A percentile compares a stretch with the other conserved stretches of the same genome.
Conservation (phyloP, 1,140 invertebrate genomes). For the Lepidurus apus region DNA sequence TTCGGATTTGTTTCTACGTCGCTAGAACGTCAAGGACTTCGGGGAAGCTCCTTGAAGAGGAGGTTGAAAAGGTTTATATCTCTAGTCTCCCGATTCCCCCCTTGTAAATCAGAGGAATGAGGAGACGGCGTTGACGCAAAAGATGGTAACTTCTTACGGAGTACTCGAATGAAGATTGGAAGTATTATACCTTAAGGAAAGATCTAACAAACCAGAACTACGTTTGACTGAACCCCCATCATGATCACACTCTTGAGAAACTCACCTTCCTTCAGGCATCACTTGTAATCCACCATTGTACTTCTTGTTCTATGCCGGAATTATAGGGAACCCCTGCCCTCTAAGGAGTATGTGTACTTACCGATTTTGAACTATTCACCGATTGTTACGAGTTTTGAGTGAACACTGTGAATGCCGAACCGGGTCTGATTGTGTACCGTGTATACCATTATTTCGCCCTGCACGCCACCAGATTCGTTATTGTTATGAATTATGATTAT, state of each 20-base stretch:
- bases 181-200: background rate
- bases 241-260: background rate
- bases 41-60: background rate
- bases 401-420: background rate
- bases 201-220: background rate
- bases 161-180: background rate
- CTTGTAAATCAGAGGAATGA: too few relatives aligned
- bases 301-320: background rate
- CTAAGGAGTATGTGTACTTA: background rate
- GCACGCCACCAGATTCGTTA: background rate
- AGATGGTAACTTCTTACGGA: background rate
- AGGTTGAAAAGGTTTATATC: background rate
- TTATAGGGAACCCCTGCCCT: background rate
- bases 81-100: background rate
- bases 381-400: background rate
- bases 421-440: background rate
- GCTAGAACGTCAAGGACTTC: background rate
- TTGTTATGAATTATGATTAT: background rate
- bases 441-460: background rate
- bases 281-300: background rate
- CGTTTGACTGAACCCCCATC: constrained; percentile 4
- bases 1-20: background rate
- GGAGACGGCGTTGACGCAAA: background rate
- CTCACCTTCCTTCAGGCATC: background rate
- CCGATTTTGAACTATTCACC: background rate